Evolutionary conservation across 2,888 invertebrate genomes (phyloP).

Genomic region (Unio pictorum): DNA sequence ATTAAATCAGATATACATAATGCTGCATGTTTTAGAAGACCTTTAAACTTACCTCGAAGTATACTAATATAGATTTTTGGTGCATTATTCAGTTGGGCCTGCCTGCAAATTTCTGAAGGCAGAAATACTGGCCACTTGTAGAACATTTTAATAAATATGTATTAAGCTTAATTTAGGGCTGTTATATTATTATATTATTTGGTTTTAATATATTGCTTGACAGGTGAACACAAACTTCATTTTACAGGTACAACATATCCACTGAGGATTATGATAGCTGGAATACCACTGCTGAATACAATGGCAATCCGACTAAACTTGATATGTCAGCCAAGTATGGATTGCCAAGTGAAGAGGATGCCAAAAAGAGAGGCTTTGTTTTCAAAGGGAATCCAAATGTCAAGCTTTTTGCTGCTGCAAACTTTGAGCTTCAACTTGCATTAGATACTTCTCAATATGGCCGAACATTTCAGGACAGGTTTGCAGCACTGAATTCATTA

Average conservation of each 20-base stretch:
- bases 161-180: too few species aligned
- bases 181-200: too few species aligned
- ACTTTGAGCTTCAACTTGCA: slow-evolving; percentile 63
- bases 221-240: too few species aligned
- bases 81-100: neutral
- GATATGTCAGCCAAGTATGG: slow-evolving; percentile 53
- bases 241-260: slow-evolving; percentile 69
- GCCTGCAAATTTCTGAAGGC: too few species aligned
- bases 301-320: slow-evolving; percentile 42
- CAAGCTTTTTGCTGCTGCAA: slow-evolving; percentile 61
- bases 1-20: too few species aligned
- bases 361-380: slow-evolving; percentile 60
- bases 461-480: slow-evolving; percentile 71
- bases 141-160: too few species aligned
- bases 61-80: neutral
- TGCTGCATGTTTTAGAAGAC: neutral
- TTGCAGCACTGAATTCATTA: neutral
- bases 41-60: neutral
- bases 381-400: slow-evolving; percentile 68
- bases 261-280: slow-evolving; percentile 68
- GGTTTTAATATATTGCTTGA: too few species aligned
- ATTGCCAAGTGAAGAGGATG: slow-evolving; percentile 43
- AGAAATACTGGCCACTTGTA: too few species aligned
- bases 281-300: slow-evolving; percentile 54
- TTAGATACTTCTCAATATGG: slow-evolving; percentile 71